Base-by-base conservation (phyloP, 2,113 vertebrate genomes). In the Pycnonotus jocosus region DNA sequence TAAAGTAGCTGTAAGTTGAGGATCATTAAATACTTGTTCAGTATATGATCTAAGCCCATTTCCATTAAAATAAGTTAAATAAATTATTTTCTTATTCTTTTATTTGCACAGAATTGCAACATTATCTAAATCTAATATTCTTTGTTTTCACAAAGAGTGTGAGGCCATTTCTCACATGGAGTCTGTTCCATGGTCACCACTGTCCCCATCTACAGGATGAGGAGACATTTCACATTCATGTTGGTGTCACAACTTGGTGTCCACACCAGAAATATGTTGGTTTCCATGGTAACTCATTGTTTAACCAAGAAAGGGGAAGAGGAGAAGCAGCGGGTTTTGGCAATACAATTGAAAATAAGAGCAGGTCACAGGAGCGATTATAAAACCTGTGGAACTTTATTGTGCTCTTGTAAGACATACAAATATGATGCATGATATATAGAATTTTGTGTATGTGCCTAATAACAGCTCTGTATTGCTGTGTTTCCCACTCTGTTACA, bases 261-360 rank as follows among this genome's bases (percentile, higher is more conserved):
- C 65, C 25, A 0, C 12, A 62, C 28, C 33, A 85, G 81, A 28
- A 89, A 73, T 73, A 8, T 16, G 11, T 72, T 81, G 70, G 71
- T 96, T 95, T 54, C 95, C 81, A 77, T 27, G 50, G 89, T 31
- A 77, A 91, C 81, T 66, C 77, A 91, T 95, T 79, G 78, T 73
- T 95, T 90, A 85, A 82, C 58, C 12, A 56, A 30, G 73, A 53
- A 64, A 74, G 10, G 4, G 20, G 11, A 22, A 51, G 50, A 54
- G 20, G 24, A 68, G 44, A 15, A 61, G 70, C 53, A 72, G 35
- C 66, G 82, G 78, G 57, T 62, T 91, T 93, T 80, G 77, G 17
- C 79, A 76, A 25, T 13, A 45, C 6, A 74, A 20, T 22, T 56
- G 77, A 71, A 81, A 91, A 56, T 25, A 31, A 77, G 58, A 69